Evolutionary conservation across 2,797 vertebrate genomes (phyloP).

Genomic region (Centroberyx gerrardi): DNA sequence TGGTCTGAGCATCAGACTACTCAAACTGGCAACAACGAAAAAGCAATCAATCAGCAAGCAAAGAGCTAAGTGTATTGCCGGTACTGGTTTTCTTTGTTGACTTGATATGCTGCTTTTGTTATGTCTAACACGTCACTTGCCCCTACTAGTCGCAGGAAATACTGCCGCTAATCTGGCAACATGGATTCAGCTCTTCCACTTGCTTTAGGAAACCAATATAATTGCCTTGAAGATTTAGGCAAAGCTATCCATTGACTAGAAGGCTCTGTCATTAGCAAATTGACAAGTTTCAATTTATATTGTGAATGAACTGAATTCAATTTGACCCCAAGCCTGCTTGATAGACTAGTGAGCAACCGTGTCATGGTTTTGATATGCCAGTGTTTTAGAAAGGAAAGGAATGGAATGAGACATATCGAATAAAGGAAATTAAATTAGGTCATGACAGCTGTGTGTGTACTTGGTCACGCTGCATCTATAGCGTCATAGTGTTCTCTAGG

Average conservation of each 20-base stretch:
- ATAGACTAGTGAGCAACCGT: too few species aligned
- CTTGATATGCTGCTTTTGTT: conserved; percentile 38
- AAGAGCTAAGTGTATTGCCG: conserved; percentile 35
- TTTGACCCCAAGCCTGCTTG: conserved; percentile 1
- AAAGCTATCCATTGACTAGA: neutral
- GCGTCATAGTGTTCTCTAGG: too few species aligned
- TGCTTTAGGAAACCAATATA: neutral
- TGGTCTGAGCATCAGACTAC: conserved; percentile 20
- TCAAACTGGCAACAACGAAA: conserved; percentile 55
- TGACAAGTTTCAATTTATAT: conserved; percentile 7
- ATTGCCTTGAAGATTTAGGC: neutral
- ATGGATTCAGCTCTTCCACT: conserved; percentile 4
- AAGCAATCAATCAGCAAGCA: conserved; percentile 57
- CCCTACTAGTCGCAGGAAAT: neutral
- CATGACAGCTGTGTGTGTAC: too few species aligned
- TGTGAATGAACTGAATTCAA: conserved; percentile 16
- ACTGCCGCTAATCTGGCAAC: conserved; percentile 8
- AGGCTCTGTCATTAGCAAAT: conserved; percentile 21
- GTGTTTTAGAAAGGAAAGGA: conserved; percentile 22
- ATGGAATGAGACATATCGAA: neutral
- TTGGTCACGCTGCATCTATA: too few species aligned
- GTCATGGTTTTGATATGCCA: too few species aligned
- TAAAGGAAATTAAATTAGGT: too few species aligned
- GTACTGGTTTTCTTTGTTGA: conserved; percentile 39
- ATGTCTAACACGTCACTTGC: conserved; percentile 32